Conservation (phyloP, 1,140 invertebrate species). For the Papilio polyxenes region DNA sequence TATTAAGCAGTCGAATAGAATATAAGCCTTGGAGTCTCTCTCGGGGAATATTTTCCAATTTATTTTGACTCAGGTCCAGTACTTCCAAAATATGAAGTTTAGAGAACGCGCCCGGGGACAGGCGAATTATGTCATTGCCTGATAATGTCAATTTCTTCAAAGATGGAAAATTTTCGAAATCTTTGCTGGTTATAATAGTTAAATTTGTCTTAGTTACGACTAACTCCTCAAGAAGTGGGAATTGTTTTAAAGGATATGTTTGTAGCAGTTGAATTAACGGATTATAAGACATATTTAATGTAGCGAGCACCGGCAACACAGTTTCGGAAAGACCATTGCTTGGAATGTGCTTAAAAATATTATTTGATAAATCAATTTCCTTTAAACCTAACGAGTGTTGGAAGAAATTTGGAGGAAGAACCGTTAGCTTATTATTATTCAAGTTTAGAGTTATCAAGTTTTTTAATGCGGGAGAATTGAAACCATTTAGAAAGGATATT, state of each 20-base stretch:
- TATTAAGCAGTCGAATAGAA: conserved; percentile 87
- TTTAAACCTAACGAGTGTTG: conserved; percentile 85
- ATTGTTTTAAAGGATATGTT: conserved; percentile 82
- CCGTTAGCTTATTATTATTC: conserved; percentile 87
- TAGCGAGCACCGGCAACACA: conserved; percentile 86
- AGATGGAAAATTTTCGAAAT: conserved; percentile 92
- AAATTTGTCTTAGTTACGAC: conserved; percentile 91
- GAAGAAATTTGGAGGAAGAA: conserved; percentile 91
- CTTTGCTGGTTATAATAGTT: conserved; percentile 91
- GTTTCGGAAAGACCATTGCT: conserved; percentile 88
- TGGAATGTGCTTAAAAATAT: conserved; percentile 91
- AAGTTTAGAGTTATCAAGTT: conserved; percentile 87
- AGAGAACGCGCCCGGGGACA: conserved; percentile 92
- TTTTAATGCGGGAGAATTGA: conserved; percentile 87
- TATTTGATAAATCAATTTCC: conserved; percentile 89
- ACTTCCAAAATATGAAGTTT: conserved; percentile 88
- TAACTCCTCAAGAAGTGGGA: conserved; percentile 89
- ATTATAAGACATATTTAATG: conserved; percentile 91
- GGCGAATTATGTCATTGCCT: conserved; percentile 88
- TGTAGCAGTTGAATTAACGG: conserved; percentile 85
- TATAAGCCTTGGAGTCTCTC: conserved; percentile 91
- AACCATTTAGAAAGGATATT: conserved; percentile 89
- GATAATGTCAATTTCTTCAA: conserved; percentile 88
- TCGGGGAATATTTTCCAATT: conserved; percentile 90
- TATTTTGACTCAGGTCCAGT: conserved; percentile 91